Conservation (phyloP, 1,140 invertebrate genomes). For the Uloborus diversus region DNA sequence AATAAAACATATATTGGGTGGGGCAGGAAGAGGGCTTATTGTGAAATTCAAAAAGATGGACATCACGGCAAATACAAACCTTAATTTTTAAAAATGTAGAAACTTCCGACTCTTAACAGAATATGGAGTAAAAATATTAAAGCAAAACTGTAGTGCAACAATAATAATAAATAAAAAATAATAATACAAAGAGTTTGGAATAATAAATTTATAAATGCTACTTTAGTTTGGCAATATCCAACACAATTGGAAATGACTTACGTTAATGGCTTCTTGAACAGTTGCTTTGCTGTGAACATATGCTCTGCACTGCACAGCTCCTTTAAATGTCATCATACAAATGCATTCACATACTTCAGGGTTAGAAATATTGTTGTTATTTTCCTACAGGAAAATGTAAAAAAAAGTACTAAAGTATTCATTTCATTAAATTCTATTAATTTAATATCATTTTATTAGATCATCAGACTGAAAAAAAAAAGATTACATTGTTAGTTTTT, state of each 20-base stretch:
- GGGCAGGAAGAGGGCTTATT: too few relatives aligned
- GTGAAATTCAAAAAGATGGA: too few relatives aligned
- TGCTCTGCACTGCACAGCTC: conserved; percentile 75
- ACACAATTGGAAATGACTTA: conserved; percentile 55
- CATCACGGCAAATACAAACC: too few relatives aligned
- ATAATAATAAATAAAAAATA: conserved; percentile 6
- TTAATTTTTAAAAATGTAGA: neutral
- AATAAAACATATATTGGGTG: too few relatives aligned
- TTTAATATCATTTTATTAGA: too few relatives aligned
- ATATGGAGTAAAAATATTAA: neutral
- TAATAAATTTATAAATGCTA: too few relatives aligned
- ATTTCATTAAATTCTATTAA: too few relatives aligned
- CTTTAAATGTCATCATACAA: conserved; percentile 71
- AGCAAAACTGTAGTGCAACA: neutral
- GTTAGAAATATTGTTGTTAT: conserved; percentile 38
- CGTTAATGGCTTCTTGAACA: conserved; percentile 72
- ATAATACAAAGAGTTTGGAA: too few relatives aligned
- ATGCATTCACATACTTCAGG: conserved; percentile 60
- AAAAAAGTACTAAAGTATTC: neutral
- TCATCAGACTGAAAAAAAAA: too few relatives aligned
- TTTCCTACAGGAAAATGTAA: conserved; percentile 22
- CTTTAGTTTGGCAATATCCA: too few relatives aligned
- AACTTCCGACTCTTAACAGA: neutral
- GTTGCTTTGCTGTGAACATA: conserved; percentile 77
- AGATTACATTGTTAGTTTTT: too few relatives aligned